Evolutionary conservation across 2,797 vertebrate species (phyloP).

Genomic region (Muraenolepis orangiensis): DNA sequence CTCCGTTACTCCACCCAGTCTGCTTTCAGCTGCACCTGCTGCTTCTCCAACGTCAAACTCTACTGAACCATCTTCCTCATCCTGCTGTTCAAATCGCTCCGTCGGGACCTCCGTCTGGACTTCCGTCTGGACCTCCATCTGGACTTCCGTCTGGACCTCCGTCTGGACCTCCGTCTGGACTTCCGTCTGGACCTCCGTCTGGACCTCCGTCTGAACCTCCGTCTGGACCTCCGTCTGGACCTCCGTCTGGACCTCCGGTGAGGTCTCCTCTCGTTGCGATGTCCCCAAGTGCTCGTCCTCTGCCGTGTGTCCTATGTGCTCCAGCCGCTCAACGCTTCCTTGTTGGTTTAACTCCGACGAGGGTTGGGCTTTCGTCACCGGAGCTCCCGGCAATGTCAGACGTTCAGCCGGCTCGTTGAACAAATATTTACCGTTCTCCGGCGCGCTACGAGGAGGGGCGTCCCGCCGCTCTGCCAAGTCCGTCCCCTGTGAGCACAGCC

Average conservation of each 20-base stretch:
- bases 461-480: background rate
- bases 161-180: background rate
- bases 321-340: no score
- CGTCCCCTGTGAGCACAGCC: background rate
- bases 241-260: background rate
- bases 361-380: background rate
- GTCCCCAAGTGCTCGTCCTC: background rate
- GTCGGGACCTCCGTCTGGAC: background rate
- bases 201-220: no score
- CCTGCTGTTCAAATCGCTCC: background rate
- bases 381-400: background rate
- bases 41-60: constrained; percentile 1
- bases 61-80: no score
- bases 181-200: no score
- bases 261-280: background rate
- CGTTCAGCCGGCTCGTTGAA: background rate
- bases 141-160: background rate
- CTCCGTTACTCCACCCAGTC: background rate
- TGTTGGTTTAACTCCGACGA: no score
- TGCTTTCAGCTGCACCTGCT: background rate
- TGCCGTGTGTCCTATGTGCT: background rate
- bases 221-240: background rate
- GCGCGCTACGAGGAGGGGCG: background rate
- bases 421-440: background rate
- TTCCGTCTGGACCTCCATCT: background rate